Evolutionary conservation across 2,113 vertebrate species (phyloP), one percentile per base, ranked within the genome.

Genomic region (Syrmaticus mikado): DNA sequence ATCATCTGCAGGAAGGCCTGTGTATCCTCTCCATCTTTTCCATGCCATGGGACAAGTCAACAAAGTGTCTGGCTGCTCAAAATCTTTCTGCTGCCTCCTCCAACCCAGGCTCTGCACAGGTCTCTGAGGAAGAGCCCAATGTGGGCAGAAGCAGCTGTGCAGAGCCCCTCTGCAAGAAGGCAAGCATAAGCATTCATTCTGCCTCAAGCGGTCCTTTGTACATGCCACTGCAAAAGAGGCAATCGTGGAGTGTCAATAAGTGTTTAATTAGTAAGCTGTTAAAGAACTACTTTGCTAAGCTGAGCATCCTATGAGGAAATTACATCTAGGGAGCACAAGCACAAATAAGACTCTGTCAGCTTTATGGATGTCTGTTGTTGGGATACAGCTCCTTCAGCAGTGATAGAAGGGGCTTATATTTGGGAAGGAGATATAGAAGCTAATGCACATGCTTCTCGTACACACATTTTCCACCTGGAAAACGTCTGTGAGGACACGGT

Each of bases 401-500:
- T 77, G 64, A 80, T 90, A 61, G 78, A 90, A 85, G 83, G 30
- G 82, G 43, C 34, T 65, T 41, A 16, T 34, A 50, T 72, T 70
- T 22, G 61, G 76, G 75, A 71, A 92, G 21, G 64, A 92, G 68
- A 67, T 67, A n/a, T 0, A 43, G 88, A 52, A 92, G 32, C 24
- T 46, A 73, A 71, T 55, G 68, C 68, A 83, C 68, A 57, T 1
- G 0, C 57, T 81, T 75, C 65, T 70, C 61, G 28, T 86, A 24
- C 32, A 36, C 88, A 92, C 92, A 84, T 93, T 95, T 94, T 84
- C 95, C 93, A 95, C 93, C 93, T 95, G 92, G 93, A 96, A 90
- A 90, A 78, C 32, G 88, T 92, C 96, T 92, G 73, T 83, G 95
- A 92, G 94, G 95, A 90, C 72, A 96, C 15, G 61, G 85, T 96